Evolutionary conservation across 2,113 vertebrate species (phyloP), one percentile per base, ranked within the genome.

Genomic region (Ceyx cyanopectus): DNA sequence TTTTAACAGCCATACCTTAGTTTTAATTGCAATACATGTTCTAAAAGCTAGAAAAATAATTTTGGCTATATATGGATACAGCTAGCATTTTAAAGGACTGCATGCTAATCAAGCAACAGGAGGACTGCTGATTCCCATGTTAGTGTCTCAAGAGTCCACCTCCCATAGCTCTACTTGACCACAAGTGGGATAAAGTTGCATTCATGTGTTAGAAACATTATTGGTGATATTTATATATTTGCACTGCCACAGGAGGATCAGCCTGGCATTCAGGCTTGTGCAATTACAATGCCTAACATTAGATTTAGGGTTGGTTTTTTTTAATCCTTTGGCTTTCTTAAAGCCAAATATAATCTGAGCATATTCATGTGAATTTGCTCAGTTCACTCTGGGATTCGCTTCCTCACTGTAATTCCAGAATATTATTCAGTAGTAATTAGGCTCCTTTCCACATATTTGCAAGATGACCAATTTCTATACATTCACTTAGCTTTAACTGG

Each of bases 381-480:
- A 76, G 26, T 23, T 85, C 26, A 19, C 0, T 48, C 32, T 43
- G n/a, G 7, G 40, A 54, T 61, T 79, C 24, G 67, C 16, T 37
- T 51, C 5, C 12, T 51, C 51, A 32, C 27, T 54, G 8, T 46
- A 66, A 60, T 32, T 51, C 37, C 45, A 58, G 6, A 21, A 65
- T 74, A 45, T 18, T 41, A n/a, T 63, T 26, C 37, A 50, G 20
- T 11, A 83, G 29, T 41, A 74, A 76, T 3, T 62, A 21, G 0
- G 2, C 2, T 62, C 9, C 54, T 27, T 66, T 9, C 27, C 19
- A 60, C 0, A 0, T 17, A 57, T 41, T 18, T 61, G 12, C 30
- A 79, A 76, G 23, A 85, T 41, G 13, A 30, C 7, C 23, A 7
- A 30, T 45, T 85, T 85, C 50, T 69, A 12, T 7, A 62, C 3